Evolutionary conservation across 2,113 vertebrate genomes (phyloP), one percentile per base, ranked within the genome.

Genomic region (Pithys albifrons): DNA sequence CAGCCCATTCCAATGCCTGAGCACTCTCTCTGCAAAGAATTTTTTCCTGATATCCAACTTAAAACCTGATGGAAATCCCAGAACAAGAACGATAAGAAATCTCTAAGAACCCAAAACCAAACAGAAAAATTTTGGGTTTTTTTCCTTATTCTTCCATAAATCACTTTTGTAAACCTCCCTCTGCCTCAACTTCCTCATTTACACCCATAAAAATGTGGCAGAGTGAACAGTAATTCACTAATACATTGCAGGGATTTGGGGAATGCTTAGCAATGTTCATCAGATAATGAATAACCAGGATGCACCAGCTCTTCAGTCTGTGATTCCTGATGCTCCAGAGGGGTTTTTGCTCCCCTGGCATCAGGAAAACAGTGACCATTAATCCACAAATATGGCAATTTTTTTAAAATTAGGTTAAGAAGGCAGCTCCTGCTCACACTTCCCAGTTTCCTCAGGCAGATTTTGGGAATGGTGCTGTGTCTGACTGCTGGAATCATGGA

Each of bases 321-420:
- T 24, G 52, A 48, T n/a, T 67, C 39, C 48, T 73, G 12, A 37
- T 85, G 51, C 25, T 74, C 39, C 66, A 37, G 9, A 27, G 31
- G 41, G 6, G 5, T 39, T 3, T 19, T 61, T 57, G 5, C 19
- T 74, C 18, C 12, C 43, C 27, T 75, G 17, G 24, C 45, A 52
- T 18, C 27, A 61, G 27, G 33, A 52, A 82, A 87, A 85, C 6
- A 59, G 15, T 8, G 2, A 2, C 13, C 11, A 28, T 55, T 41
- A 45, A 41, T 16, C 20, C 6, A 71, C 0, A 77, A 48, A 74
- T 51, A 70, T 9, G 0, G 1, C 1, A 7, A 6, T 10, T 35
- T 57, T 24, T 64, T 18, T 62, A 28, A 4, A 23, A 27, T 23
- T 45, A 27, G 25, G 12, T 3, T 37, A 16, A 78, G 14, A 31